Evolutionary conservation across 2,113 vertebrate species (phyloP), one percentile per base, ranked within the genome.

Genomic region (Petromus typicus): DNA sequence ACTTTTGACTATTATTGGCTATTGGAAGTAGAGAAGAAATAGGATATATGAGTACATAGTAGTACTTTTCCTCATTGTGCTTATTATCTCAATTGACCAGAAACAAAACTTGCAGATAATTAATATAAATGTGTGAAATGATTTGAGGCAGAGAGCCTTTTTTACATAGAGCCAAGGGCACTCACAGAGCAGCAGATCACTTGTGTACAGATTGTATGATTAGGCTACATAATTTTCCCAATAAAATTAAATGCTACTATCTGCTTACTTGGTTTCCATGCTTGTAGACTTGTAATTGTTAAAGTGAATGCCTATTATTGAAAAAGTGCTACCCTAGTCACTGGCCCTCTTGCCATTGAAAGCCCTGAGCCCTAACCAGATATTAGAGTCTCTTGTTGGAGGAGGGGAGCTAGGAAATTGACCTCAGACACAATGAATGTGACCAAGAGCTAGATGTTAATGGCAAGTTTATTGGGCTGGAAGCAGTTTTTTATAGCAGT

Each of bases 81-180:
- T 83, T 90, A 69, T 51, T 37, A 18, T 64, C 34, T 90, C 64
- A 87, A 25, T 63, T 94, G 37, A 69, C 9, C 32, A 51, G 25
- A 69, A 80, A n/a, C 56, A 89, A 86, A 96, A 80, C 16, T 64
- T 78, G 30, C 25, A 78, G 85, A 57, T 45, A 89, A 86, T 32
- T 57, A 82, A 76, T 20, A 90, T 43, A 59, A 83, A 3, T 63
- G 2, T 64, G 43, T 75, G 67, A 75, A 51, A 27, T 89, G 45
- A 87, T 66, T 84, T 83, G 63, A 93, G 51, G 75, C 34, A 23
- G n/a, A 57, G n/a, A 86, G 25, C 5, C 10, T 64, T 75, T 90
- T 91, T 59, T 73, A 86, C 9, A 25, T 84, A 67, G 6, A 83
- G 48, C 25, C 37, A 84, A 57, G 40, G 48, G 11, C 14, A 54